Base-by-base conservation (phyloP, 2,113 vertebrate species). In the Arizona elegans region DNA sequence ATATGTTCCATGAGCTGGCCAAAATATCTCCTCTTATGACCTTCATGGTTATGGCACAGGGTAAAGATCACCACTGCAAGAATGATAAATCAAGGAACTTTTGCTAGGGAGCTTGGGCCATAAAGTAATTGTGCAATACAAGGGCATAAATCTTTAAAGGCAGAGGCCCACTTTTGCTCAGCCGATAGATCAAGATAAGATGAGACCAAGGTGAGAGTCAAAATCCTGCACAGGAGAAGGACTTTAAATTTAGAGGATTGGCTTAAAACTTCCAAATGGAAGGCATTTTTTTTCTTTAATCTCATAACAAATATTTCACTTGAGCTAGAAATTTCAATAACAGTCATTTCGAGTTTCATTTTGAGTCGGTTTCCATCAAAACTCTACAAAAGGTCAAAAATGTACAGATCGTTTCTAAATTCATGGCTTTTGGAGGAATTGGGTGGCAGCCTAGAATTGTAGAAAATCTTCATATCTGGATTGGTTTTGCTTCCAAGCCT, bases 11-110 rank as follows among this genome's bases (percentile, higher is more conserved):
- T 89, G 95, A 96, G 62, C 87, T 86, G 10, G 86, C 75, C 96
- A 96, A 97, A 96, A 95, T 95, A 95, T 88, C 93, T 97, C 65
- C 65, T 88, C 24, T 23, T 26, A 81, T 95, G 96, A 97, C 96
- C 94, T 97, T 97, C 92, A 47, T 94, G 96, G 96, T 94, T 97
- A 96, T 97, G 95, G 96, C 96, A 91, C 93, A 95, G 94, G 85
- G 96, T 43, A 93, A 59, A 92, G 92, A 92, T 96, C 96, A 95
- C 93, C 93, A 90, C 92, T 87, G 91, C 85, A 96, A 96, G 96
- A 95, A 3, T 93, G 94, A 97, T 96, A 97, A 97, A 97, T 97
- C 94, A 96, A 92, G 33, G 87, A 59, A 95, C 26, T 89, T 94
- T 92, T 95, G 55, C 85, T 75, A 94, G 90, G 93, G 95, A 97